phyloP scores from a whole-genome alignment of 2,113 vertebrate species.

The Thoracochromis brauschi region DNA sequence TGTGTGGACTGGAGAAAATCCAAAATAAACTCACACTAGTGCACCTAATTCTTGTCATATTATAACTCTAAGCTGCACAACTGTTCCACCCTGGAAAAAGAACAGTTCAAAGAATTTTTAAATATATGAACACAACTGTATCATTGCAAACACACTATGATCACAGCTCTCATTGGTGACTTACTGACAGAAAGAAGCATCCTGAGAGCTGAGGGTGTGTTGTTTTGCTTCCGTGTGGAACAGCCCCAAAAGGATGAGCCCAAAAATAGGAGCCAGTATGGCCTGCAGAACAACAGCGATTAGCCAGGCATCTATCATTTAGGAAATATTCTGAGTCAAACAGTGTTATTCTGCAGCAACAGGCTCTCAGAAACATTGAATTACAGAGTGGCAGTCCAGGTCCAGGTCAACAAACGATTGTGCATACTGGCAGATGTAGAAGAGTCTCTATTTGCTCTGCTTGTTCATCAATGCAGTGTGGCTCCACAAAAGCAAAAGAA shows the following conservation, averaged over 20 bases:
- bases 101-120: not conserved
- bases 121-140: not conserved
- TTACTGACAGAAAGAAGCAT: constrained; percentile 52
- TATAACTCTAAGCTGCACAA: not conserved
- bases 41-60: not conserved
- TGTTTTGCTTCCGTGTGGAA: not conserved
- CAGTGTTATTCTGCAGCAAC: not conserved
- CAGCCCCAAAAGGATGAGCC: constrained; percentile 2
- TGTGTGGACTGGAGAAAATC: not conserved
- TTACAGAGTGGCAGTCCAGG: not conserved
- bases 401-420: not conserved
- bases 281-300: constrained; percentile 18
- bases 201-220: not conserved
- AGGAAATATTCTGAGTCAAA: not conserved
- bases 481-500: not conserved
- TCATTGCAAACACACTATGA: not conserved
- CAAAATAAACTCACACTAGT: not conserved
- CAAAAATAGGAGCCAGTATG: not conserved
- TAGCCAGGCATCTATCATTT: not conserved
- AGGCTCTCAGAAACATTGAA: not conserved
- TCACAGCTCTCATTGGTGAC: not conserved
- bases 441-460: too few relatives aligned
- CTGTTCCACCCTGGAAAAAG: not conserved
- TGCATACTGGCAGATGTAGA: not conserved
- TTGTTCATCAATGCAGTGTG: not conserved